These are phyloP conservation scores for Aphrophora alni DNA, from an alignment of 2,888 invertebrate species.

Conservation along the genomic window DNA sequence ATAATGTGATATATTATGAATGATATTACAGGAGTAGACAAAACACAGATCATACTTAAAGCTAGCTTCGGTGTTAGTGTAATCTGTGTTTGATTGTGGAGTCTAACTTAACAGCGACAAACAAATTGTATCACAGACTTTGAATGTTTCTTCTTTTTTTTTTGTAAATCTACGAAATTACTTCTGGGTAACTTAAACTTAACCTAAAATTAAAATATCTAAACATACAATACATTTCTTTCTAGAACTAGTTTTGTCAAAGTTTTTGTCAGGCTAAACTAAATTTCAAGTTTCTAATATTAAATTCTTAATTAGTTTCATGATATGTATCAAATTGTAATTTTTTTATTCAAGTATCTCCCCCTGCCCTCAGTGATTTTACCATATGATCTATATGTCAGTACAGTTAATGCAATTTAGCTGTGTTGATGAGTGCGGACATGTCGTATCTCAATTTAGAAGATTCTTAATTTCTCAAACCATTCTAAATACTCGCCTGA, in stretches of 20 bases:
- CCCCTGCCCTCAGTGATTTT: too few relatives aligned
- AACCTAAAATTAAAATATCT: neutral
- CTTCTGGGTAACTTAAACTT: neutral
- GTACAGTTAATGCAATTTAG: too few relatives aligned
- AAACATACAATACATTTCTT: neutral
- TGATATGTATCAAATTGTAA: too few relatives aligned
- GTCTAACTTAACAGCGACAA: neutral
- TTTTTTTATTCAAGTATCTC: too few relatives aligned
- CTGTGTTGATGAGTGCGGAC: too few relatives aligned
- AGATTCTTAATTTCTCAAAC: too few relatives aligned
- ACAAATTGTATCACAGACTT: neutral
- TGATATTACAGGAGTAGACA: neutral
- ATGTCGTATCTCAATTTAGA: too few relatives aligned
- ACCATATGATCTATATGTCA: too few relatives aligned
- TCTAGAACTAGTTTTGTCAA: neutral
- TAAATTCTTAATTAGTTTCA: too few relatives aligned
- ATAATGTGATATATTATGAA: neutral
- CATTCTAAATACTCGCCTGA: too few relatives aligned
- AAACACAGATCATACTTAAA: neutral
- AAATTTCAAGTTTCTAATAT: too few relatives aligned
- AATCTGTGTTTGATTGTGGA: neutral
- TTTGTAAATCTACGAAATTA: neutral
- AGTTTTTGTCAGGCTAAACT: too few relatives aligned
- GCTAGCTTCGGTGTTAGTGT: neutral
- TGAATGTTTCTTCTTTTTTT: neutral